These are phyloP conservation scores for Pachyuromys duprasi DNA, from an alignment of 2,797 vertebrate genomes.

Conservation along the genomic window DNA sequence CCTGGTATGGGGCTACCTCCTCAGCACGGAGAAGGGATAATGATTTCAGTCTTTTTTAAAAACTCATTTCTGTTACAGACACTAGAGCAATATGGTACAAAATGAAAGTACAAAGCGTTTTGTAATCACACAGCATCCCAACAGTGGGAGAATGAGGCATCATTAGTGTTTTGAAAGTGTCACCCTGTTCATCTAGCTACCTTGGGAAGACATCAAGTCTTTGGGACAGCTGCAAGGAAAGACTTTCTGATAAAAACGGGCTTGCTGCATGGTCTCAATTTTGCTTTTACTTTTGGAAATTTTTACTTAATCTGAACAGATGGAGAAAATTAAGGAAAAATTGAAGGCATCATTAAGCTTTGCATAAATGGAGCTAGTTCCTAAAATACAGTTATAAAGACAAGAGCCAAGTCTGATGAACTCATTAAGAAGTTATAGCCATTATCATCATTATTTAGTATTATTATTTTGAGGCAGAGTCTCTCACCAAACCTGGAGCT, in stretches of 20 bases:
- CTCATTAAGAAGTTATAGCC: not conserved
- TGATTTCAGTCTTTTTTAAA: conserved; percentile 21
- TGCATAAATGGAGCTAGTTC: not conserved
- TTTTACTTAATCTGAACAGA: conserved; percentile 59
- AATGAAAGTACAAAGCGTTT: not conserved
- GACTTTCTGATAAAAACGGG: not conserved
- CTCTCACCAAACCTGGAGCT: not conserved
- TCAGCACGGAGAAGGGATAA: not conserved
- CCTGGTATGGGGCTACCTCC: not conserved
- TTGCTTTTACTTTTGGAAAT: conserved; percentile 64
- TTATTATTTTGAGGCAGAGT: not conserved
- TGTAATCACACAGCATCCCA: not conserved
- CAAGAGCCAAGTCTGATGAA: conserved; percentile 34
- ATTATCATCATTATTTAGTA: not conserved
- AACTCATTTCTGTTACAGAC: not conserved
- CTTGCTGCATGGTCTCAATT: not conserved
- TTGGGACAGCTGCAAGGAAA: conserved; percentile 10
- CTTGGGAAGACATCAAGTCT: conserved; percentile 17
- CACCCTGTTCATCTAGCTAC: not conserved
- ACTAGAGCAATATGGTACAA: not conserved
- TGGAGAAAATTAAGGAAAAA: conserved; percentile 50
- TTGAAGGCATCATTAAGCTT: conserved; percentile 45
- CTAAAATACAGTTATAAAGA: conserved; percentile 49
- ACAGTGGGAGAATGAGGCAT: not conserved
- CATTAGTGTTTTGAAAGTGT: not conserved